A percentile compares a stretch with the other conserved stretches of the same genome.
Conservation (phyloP, 2,888 invertebrate species). For the Euproctis similis region DNA sequence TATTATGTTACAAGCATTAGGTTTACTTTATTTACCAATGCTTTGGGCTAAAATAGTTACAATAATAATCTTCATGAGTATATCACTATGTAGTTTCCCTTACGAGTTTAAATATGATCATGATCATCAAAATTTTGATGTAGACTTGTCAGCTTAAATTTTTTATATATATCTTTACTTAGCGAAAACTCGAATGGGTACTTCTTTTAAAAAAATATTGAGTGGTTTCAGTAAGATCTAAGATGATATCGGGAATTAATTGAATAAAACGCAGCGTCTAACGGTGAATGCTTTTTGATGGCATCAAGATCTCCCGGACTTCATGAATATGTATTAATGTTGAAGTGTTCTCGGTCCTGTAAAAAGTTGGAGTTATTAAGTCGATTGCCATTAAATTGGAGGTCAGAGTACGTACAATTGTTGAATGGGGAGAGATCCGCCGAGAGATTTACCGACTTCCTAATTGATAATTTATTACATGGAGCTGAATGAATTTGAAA, state of each 20-base stretch:
- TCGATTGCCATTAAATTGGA: slow-evolving; percentile 39
- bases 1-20: too few relatives aligned
- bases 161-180: too few relatives aligned
- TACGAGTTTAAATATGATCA: too few relatives aligned
- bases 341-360: slow-evolving; percentile 50
- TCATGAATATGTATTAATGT: slow-evolving; percentile 64
- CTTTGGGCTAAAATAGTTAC: too few relatives aligned
- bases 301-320: slow-evolving; percentile 22
- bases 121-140: too few relatives aligned
- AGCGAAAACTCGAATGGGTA: too few relatives aligned
- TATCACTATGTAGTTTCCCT: too few relatives aligned
- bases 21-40: too few relatives aligned
- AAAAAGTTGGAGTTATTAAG: slow-evolving; percentile 50
- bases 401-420: slow-evolving; percentile 30
- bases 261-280: slow-evolving; percentile 61
- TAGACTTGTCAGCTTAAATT: slow-evolving; percentile 29
- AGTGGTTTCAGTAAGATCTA: slow-evolving; percentile 32
- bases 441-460: slow-evolving; percentile 23
- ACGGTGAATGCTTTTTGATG: slow-evolving; percentile 27
- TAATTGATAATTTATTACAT: slow-evolving; percentile 30
- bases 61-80: too few relatives aligned
- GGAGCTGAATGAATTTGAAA: slow-evolving; percentile 23
- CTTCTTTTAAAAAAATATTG: slow-evolving; percentile 30
- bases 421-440: slow-evolving; percentile 17
- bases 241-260: slow-evolving; percentile 59